Conservation (phyloP, 2,113 vertebrate genomes). For the Thermophis baileyi region DNA sequence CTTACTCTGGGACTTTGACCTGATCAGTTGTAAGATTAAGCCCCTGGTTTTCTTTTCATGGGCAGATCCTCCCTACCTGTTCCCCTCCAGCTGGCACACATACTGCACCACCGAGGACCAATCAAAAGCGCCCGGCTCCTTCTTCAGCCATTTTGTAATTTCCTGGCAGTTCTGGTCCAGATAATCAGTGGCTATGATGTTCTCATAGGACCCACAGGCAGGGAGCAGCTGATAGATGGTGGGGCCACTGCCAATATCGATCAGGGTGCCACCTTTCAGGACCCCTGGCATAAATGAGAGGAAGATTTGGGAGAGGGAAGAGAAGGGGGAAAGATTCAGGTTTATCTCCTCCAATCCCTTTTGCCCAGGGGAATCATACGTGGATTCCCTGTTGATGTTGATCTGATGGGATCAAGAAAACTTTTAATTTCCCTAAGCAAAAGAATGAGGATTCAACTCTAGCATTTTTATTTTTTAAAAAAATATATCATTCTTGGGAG, state of each 20-base stretch:
- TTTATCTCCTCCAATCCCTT: background rate
- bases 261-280: conserved; percentile 57
- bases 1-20: background rate
- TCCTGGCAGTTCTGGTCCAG: conserved; percentile 58
- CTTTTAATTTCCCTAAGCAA: background rate
- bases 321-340: background rate
- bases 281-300: background rate
- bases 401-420: background rate
- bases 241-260: conserved; percentile 68
- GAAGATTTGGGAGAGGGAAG: background rate
- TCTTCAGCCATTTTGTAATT: conserved; percentile 63
- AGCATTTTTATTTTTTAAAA: background rate
- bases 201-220: conserved; percentile 62
- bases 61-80: conserved; percentile 58
- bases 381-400: background rate
- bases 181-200: conserved; percentile 63
- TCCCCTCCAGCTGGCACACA: conserved; percentile 66
- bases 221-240: conserved; percentile 66
- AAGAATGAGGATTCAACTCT: background rate
- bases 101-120: conserved; percentile 62
- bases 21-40: background rate
- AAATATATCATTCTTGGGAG: background rate
- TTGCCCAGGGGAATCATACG: background rate
- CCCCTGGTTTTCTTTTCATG: too few species aligned
- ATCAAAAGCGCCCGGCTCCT: conserved; percentile 61